Conservation (phyloP, 2,888 invertebrate genomes). For the Drosophila quinaria region DNA sequence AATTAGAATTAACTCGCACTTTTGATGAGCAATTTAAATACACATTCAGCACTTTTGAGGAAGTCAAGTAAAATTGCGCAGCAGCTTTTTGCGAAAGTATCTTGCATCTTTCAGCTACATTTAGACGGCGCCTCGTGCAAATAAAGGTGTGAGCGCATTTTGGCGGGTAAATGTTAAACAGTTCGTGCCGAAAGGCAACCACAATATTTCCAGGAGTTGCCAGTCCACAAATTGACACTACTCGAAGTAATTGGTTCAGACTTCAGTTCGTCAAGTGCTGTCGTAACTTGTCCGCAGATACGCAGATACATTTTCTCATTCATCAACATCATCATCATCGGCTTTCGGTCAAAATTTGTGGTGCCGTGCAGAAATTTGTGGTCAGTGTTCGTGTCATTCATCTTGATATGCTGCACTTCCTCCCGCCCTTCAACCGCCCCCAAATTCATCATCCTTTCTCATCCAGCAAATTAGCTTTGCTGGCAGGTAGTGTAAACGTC, state of each 20-base stretch:
- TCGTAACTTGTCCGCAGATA: slow-evolving; percentile 12
- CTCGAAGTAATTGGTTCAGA: slow-evolving; percentile 40
- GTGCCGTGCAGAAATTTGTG: slow-evolving; percentile 33
- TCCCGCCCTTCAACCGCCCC: background rate
- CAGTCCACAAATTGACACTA: slow-evolving; percentile 28
- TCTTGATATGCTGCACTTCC: slow-evolving; percentile 51
- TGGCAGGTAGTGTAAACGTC: slow-evolving; percentile 65
- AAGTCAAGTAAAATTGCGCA: slow-evolving; percentile 67
- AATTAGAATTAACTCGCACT: slow-evolving; percentile 64
- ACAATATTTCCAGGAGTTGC: slow-evolving; percentile 12
- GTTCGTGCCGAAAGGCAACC: slow-evolving; percentile 39
- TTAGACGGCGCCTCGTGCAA: slow-evolving; percentile 42
- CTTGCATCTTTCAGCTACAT: slow-evolving; percentile 47
- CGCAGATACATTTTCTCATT: slow-evolving; percentile 11
- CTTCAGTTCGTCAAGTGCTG: slow-evolving; percentile 20
- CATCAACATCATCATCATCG: slow-evolving; percentile 21
- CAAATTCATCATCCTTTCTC: slow-evolving; percentile 8
- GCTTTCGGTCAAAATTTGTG: slow-evolving; percentile 20
- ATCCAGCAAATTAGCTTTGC: slow-evolving; percentile 53
- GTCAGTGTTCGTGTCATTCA: slow-evolving; percentile 63
- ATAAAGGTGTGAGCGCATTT: slow-evolving; percentile 69
- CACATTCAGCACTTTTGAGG: slow-evolving; percentile 50
- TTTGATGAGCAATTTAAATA: slow-evolving; percentile 67
- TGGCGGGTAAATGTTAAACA: slow-evolving; percentile 40
- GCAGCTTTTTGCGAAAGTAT: slow-evolving; percentile 32